Evolutionary conservation across 2,797 vertebrate species (phyloP).

Genomic region (Pangasius djambal): DNA sequence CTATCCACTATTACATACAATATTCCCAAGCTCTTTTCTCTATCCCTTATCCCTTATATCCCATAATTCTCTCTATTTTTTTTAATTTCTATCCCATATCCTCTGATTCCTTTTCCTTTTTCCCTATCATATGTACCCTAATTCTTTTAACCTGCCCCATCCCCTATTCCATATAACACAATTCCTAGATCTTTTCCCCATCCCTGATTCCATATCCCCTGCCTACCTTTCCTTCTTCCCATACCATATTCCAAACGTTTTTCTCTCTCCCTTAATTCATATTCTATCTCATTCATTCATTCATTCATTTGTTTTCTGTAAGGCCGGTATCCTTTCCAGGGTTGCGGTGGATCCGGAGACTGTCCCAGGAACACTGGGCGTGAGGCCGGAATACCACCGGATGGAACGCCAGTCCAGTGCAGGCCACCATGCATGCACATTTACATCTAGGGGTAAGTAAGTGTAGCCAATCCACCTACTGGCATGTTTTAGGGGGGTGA

Average conservation of each 20-base stretch:
- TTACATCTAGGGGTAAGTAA: background rate
- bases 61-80: background rate
- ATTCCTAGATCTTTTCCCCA: background rate
- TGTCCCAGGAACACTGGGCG: background rate
- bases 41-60: background rate
- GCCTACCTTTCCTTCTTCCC: background rate
- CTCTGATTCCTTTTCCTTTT: background rate
- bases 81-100: slow-evolving; percentile 16
- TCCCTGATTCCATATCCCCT: background rate
- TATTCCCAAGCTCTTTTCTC: background rate
- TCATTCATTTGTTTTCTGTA: background rate
- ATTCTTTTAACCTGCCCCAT: background rate
- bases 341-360: background rate
- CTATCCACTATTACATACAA: no score
- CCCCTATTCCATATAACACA: background rate
- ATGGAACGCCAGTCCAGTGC: background rate
- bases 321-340: background rate
- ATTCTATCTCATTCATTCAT: background rate
- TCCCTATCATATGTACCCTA: background rate
- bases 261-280: background rate
- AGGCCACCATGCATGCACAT: background rate
- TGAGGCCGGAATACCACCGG: background rate
- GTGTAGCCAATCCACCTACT: background rate
- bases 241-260: background rate
- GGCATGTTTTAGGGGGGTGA: no score